These are phyloP conservation scores for Enhydra lutris DNA, from an alignment of 2,113 vertebrate genomes.

Conservation along the genomic window DNA sequence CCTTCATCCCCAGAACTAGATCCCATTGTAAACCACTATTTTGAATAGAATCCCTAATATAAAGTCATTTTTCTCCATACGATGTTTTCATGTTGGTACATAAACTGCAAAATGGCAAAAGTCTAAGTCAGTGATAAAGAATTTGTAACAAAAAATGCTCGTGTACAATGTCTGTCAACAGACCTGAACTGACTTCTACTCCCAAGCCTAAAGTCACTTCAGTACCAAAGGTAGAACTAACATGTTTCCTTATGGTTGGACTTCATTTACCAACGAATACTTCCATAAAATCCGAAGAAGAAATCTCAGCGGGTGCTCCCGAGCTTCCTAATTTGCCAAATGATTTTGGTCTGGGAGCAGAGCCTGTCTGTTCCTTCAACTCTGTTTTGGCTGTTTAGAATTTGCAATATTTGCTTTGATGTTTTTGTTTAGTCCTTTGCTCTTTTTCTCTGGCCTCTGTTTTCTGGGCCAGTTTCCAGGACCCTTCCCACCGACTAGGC, in stretches of 20 bases:
- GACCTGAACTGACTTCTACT: neutral
- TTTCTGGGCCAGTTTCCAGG: slow-evolving; percentile 94
- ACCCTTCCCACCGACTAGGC: slow-evolving; percentile 89
- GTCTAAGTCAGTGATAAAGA: slow-evolving; percentile 31
- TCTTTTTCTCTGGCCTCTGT: slow-evolving; percentile 90
- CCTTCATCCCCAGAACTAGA: neutral
- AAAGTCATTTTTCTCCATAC: neutral
- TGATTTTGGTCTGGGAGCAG: neutral
- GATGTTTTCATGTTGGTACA: slow-evolving; percentile 4
- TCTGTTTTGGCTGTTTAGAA: slow-evolving; percentile 89
- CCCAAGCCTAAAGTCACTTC: neutral
- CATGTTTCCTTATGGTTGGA: neutral
- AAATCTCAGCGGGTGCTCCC: neutral
- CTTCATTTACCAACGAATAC: neutral
- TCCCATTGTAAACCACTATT: slow-evolving; percentile 31
- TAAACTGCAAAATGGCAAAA: slow-evolving; percentile 57
- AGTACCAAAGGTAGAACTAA: neutral
- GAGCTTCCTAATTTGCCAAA: neutral
- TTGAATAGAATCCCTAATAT: slow-evolving; percentile 31
- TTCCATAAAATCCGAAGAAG: neutral
- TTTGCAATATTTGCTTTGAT: slow-evolving; percentile 91
- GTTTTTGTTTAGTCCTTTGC: slow-evolving; percentile 92
- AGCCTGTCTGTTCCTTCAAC: slow-evolving; percentile 74
- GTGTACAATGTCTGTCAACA: neutral
- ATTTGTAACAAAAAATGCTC: neutral